A percentile compares a stretch with the other conserved stretches of the same genome.
phyloP scores from a whole-genome alignment of 2,113 vertebrate genomes.

The Miniopterus natalensis region DNA sequence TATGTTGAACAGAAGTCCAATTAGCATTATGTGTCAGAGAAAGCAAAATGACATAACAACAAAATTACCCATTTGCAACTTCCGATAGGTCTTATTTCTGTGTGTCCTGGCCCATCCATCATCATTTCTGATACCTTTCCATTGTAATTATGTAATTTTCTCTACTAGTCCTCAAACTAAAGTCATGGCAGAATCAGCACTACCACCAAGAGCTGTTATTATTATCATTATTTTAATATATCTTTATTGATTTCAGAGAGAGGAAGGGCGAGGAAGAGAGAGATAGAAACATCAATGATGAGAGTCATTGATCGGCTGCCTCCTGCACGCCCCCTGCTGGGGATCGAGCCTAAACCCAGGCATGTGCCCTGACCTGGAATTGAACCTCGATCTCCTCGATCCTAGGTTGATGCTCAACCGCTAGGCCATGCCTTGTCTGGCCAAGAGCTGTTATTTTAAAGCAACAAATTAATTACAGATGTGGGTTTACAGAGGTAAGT shows the following conservation, averaged over 20 bases:
- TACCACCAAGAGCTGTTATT: constrained; percentile 13
- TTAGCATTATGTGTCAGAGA: constrained; percentile 69
- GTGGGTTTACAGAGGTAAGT: not conserved
- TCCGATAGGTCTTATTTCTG: constrained; percentile 49
- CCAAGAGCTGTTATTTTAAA: constrained; percentile 60
- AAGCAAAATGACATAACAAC: constrained; percentile 76
- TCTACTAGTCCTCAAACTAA: not conserved
- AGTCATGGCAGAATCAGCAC: not conserved
- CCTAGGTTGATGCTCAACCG: no score
- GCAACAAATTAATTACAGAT: constrained; percentile 17
- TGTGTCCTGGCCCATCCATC: not conserved
- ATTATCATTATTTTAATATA: no score
- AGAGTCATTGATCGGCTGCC: no score
- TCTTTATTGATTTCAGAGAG: no score
- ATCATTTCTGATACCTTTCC: constrained; percentile 57
- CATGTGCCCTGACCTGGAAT: no score
- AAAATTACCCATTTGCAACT: constrained; percentile 80
- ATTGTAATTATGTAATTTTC: constrained; percentile 66
- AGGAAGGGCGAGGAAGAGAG: no score
- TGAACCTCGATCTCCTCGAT: no score
- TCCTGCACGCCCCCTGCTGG: no score
- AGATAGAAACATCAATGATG: no score
- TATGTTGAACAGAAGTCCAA: constrained; percentile 57
- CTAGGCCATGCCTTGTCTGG: no score
- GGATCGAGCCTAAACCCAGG: no score